Percentiles rank a stretch among this genome's conserved stretches.
Conservation (phyloP, 2,797 vertebrate species). For the Dendrocincla fuliginosa region DNA sequence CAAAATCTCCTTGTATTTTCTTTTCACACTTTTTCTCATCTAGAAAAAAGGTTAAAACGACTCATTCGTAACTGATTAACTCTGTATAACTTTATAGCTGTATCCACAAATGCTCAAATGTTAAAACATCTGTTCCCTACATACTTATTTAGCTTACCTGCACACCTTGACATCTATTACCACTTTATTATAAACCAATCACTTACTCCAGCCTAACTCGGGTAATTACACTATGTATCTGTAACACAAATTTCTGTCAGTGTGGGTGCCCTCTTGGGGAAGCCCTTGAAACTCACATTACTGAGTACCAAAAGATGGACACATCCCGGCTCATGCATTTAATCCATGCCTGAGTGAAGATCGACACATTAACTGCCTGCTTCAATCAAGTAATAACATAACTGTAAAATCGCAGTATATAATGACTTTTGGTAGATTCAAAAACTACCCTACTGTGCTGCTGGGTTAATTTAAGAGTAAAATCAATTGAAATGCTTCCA, state of each 20-base stretch:
- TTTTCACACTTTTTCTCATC: background rate
- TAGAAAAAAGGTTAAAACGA: background rate
- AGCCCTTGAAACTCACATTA: accelerated
- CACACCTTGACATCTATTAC: background rate
- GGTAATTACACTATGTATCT: accelerated
- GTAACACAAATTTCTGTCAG: accelerated
- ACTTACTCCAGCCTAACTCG: background rate
- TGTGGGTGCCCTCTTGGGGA: too few relatives aligned
- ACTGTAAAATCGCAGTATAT: background rate
- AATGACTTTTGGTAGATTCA: background rate
- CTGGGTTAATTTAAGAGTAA: background rate
- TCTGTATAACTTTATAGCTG: background rate
- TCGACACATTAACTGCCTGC: accelerated
- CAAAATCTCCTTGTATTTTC: background rate
- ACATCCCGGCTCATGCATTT: accelerated
- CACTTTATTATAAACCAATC: background rate
- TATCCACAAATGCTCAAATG: background rate
- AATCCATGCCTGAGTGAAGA: accelerated
- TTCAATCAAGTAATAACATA: background rate
- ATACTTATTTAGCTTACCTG: background rate
- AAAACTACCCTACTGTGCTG: background rate
- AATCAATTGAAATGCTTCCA: too few relatives aligned
- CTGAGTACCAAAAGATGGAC: accelerated
- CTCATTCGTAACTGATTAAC: background rate
- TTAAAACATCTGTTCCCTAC: background rate